Evolutionary conservation across 2,797 vertebrate species (phyloP).

Genomic region (Micrastur ruficollis): DNA sequence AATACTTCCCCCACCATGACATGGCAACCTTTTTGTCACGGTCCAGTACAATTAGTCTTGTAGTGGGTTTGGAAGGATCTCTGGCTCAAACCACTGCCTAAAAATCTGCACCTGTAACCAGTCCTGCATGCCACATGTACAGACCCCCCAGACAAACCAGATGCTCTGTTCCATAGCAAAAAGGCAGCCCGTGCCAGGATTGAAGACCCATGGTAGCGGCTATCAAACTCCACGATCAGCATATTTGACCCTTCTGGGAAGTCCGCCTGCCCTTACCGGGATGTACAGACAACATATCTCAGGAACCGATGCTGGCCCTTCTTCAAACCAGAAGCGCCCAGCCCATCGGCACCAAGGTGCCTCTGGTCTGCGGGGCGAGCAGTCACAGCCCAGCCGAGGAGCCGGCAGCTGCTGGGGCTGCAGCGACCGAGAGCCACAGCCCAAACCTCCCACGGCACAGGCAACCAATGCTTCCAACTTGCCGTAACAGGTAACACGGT

Average conservation of each 20-base stretch:
- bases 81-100: neutral
- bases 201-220: neutral
- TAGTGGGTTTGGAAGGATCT: accelerated
- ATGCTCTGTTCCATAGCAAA: neutral
- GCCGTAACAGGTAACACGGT: neutral
- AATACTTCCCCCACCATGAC: neutral
- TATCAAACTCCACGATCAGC: neutral
- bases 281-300: neutral
- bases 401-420: neutral
- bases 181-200: neutral
- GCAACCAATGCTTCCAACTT: neutral
- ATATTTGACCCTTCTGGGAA: neutral
- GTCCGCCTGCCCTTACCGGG: neutral
- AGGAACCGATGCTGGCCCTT: neutral
- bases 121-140: neutral
- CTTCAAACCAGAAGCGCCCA: neutral
- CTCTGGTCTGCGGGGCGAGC: neutral
- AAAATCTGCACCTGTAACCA: neutral
- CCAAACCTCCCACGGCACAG: neutral
- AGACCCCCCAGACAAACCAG: neutral
- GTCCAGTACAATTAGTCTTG: neutral
- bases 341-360: accelerated
- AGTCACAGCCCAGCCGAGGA: no score
- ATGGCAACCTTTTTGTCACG: neutral
- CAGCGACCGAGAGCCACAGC: accelerated